These are phyloP conservation scores for Macrosteles quadrilineatus DNA, from an alignment of 1,140 invertebrate species.

Conservation along the genomic window DNA sequence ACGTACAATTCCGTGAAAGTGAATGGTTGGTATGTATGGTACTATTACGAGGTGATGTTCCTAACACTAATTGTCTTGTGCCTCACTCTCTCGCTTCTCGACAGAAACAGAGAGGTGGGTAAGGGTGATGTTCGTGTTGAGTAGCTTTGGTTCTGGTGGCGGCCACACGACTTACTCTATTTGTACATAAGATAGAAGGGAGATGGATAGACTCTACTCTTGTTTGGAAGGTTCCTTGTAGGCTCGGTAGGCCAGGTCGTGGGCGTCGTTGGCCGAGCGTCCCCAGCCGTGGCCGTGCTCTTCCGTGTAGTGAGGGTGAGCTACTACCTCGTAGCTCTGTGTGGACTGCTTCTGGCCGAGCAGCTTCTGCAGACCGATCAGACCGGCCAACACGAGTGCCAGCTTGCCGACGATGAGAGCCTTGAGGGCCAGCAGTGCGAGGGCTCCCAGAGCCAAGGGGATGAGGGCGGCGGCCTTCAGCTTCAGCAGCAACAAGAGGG, in stretches of 20 bases:
- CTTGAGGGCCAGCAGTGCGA: conserved; percentile 80
- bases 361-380: conserved; percentile 78
- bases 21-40: too few relatives aligned
- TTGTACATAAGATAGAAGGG: conserved; percentile 11
- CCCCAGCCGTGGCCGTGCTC: conserved; percentile 60
- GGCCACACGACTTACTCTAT: conserved; percentile 20
- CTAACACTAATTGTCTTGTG: too few relatives aligned
- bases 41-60: too few relatives aligned
- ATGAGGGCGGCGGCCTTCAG: conserved; percentile 76
- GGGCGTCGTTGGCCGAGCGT: conserved; percentile 56
- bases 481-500: conserved; percentile 72
- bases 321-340: conserved; percentile 71
- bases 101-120: too few relatives aligned
- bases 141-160: neutral
- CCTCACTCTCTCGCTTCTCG: too few relatives aligned
- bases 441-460: conserved; percentile 71
- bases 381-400: conserved; percentile 70
- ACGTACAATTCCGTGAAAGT: too few relatives aligned
- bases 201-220: neutral
- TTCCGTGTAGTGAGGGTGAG: conserved; percentile 64
- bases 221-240: conserved; percentile 46
- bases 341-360: conserved; percentile 64
- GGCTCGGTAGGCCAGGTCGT: conserved; percentile 65
- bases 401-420: conserved; percentile 79
- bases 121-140: neutral